These are phyloP conservation scores for Rhinolophus sinicus DNA, from an alignment of 2,113 vertebrate species.

Conservation along the genomic window DNA sequence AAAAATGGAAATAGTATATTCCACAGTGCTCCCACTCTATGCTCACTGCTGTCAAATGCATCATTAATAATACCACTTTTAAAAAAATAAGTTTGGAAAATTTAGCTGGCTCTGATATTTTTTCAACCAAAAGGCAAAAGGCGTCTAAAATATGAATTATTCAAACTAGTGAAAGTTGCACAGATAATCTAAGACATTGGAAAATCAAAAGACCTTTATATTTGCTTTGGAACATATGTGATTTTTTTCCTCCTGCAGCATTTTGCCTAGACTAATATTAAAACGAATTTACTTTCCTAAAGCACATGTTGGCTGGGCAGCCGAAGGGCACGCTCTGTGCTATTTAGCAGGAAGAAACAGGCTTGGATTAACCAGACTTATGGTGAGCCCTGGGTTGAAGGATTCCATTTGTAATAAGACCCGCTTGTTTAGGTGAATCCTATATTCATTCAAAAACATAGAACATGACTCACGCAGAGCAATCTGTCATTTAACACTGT, in stretches of 20 bases:
- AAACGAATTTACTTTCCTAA: conserved; percentile 77
- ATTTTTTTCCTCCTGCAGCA: conserved; percentile 68
- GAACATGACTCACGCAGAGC: neutral
- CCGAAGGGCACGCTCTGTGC: conserved; percentile 50
- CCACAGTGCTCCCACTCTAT: conserved; percentile 49
- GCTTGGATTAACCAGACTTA: conserved; percentile 67
- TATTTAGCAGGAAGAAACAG: conserved; percentile 63
- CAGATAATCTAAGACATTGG: conserved; percentile 75
- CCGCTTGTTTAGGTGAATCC: conserved; percentile 51
- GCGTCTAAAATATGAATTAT: conserved; percentile 74
- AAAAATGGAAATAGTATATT: conserved; percentile 63
- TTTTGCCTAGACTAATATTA: conserved; percentile 77
- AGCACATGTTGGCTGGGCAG: conserved; percentile 63
- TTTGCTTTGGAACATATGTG: conserved; percentile 72
- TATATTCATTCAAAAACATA: conserved; percentile 49
- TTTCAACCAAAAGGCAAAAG: conserved; percentile 64
- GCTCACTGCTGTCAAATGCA: conserved; percentile 65
- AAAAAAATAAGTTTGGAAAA: conserved; percentile 70
- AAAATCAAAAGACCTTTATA: conserved; percentile 77
- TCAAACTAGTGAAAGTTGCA: conserved; percentile 66
- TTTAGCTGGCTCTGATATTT: conserved; percentile 64
- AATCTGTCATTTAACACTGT: conserved; percentile 30
- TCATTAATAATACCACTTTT: conserved; percentile 74
- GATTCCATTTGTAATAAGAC: conserved; percentile 51
- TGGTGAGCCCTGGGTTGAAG: conserved; percentile 54